Evolutionary conservation across 1,140 invertebrate species (phyloP).

Genomic region (Mycetomoellerius zeteki): DNA sequence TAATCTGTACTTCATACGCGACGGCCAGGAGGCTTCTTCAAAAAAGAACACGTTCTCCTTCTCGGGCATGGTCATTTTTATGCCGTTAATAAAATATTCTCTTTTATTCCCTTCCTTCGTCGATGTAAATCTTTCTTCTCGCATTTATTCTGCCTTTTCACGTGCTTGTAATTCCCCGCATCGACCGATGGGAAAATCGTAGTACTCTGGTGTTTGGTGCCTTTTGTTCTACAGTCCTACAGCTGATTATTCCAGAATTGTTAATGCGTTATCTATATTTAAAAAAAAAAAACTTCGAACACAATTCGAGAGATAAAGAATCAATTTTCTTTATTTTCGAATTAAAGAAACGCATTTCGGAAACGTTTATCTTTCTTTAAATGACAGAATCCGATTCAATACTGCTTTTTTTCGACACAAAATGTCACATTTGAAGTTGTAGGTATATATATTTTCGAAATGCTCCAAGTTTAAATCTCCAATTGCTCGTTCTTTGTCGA

Average conservation of each 20-base stretch:
- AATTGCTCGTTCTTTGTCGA: neutral
- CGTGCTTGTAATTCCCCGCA: slow-evolving; percentile 37
- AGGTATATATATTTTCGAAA: neutral
- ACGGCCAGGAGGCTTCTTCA: slow-evolving; percentile 37
- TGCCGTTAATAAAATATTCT: slow-evolving; percentile 62
- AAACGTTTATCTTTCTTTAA: neutral
- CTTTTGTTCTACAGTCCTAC: neutral
- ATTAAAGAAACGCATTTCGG: neutral
- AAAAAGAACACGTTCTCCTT: slow-evolving; percentile 39
- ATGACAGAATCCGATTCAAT: neutral
- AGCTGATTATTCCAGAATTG: slow-evolving; percentile 32
- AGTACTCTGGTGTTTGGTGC: neutral
- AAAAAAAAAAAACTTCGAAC: neutral
- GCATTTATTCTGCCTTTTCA: slow-evolving; percentile 55
- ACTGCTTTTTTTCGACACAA: too few species aligned
- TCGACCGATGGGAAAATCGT: slow-evolving; percentile 40
- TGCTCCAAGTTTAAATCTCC: neutral
- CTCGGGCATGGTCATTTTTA: slow-evolving; percentile 50
- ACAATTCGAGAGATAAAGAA: neutral
- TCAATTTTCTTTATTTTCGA: neutral
- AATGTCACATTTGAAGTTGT: neutral
- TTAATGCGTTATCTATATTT: slow-evolving; percentile 20
- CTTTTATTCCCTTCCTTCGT: slow-evolving; percentile 48
- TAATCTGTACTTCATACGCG: slow-evolving; percentile 58
- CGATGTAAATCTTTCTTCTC: slow-evolving; percentile 60